Percentiles rank a stretch among this genome's conserved stretches.
Evolutionary conservation across 1,140 invertebrate species (phyloP).

Genomic region (Mercenaria mercenaria): DNA sequence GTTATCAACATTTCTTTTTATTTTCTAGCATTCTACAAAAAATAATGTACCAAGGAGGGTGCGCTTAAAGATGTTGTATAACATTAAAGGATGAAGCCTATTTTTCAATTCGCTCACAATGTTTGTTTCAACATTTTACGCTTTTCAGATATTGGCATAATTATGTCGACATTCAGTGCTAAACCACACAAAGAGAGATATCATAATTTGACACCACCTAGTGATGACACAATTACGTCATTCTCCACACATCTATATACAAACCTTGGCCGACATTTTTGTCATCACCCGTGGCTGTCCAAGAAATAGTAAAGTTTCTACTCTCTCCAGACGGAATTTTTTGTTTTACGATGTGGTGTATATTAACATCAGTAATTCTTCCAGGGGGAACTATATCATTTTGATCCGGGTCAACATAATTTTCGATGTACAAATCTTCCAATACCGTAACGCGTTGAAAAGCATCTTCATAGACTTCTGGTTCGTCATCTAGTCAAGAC

Average conservation of each 20-base stretch:
- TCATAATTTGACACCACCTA: too few species aligned
- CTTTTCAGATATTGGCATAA: too few species aligned
- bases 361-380: background rate
- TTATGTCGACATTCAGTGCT: too few species aligned
- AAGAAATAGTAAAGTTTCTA: constrained; percentile 23
- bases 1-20: too few species aligned
- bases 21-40: too few species aligned
- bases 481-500: background rate
- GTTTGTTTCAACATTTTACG: too few species aligned
- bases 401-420: background rate
- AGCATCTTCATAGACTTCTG: background rate
- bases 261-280: constrained; percentile 25
- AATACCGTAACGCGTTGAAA: background rate
- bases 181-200: too few species aligned
- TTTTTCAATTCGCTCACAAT: too few species aligned
- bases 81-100: too few species aligned
- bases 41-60: too few species aligned
- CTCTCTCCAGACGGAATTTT: background rate
- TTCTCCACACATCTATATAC: background rate
- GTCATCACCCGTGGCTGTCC: constrained; percentile 42
- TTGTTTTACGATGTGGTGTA: background rate
- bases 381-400: background rate
- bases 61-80: too few species aligned
- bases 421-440: background rate
- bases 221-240: too few species aligned